Conservation (phyloP, 1,140 invertebrate genomes). For the Aleiodes sp. region DNA sequence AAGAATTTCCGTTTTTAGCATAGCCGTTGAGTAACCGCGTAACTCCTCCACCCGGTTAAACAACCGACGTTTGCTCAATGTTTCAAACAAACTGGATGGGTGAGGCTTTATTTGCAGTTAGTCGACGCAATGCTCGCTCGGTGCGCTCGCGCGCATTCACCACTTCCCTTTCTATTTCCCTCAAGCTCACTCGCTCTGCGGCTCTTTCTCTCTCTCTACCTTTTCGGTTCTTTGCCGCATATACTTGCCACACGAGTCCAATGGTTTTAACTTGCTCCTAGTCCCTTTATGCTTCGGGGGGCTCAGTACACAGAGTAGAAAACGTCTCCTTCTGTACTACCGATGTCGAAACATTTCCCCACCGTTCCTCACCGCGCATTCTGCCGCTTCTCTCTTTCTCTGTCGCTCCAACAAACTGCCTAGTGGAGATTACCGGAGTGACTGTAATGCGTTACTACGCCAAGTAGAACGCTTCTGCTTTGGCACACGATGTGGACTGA, state of each 20-base stretch:
- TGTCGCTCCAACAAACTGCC: too few relatives aligned
- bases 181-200: not conserved
- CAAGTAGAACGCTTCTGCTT: not conserved
- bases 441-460: not conserved
- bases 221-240: not conserved
- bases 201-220: not conserved
- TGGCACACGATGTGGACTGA: not conserved
- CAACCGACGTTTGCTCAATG: conserved; percentile 54
- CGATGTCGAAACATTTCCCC: not conserved
- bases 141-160: not conserved
- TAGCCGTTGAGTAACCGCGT: conserved; percentile 36
- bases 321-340: conserved; percentile 1
- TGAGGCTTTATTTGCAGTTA: conserved; percentile 54
- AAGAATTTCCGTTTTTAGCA: conserved; percentile 31
- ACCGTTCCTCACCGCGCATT: too few relatives aligned
- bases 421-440: not conserved
- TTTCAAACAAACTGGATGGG: conserved; percentile 52
- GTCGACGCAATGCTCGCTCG: conserved; percentile 35
- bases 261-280: conserved; percentile 11
- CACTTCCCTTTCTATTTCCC: conserved; percentile 1
- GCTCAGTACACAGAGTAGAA: conserved; percentile 4
- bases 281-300: conserved; percentile 5
- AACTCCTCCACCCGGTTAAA: conserved; percentile 48
- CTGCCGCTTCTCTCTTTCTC: too few relatives aligned
- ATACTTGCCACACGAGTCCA: not conserved